Evolutionary conservation across 2,113 vertebrate genomes (phyloP).

Genomic region (Aphyosemion australe): DNA sequence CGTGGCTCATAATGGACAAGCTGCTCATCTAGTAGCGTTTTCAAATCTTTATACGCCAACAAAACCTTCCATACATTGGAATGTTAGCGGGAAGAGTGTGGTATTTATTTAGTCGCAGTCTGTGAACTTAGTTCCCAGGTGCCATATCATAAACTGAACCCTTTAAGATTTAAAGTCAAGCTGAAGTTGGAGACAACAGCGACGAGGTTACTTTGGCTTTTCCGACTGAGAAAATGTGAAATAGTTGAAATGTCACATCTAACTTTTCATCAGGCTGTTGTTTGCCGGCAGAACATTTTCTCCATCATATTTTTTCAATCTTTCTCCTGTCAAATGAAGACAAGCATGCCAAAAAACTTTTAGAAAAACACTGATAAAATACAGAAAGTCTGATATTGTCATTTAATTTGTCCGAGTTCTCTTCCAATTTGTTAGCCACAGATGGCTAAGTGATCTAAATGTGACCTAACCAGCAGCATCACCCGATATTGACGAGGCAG

Average conservation of each 20-base stretch:
- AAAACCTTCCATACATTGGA: no score
- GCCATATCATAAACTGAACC: no score
- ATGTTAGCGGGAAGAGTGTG: no score
- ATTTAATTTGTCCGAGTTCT: constrained; percentile 30
- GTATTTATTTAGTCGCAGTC: no score
- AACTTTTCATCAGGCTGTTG: no score
- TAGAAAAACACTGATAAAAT: not conserved
- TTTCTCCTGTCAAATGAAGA: not conserved
- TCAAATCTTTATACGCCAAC: no score
- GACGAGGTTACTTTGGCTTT: no score
- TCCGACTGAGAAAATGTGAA: no score
- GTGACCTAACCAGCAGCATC: constrained; percentile 55
- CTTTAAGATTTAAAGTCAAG: no score
- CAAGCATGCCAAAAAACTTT: not conserved
- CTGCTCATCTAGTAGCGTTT: not conserved
- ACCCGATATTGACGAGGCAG: constrained; percentile 51
- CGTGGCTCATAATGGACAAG: not conserved
- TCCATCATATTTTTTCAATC: not conserved
- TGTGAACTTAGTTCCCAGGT: no score
- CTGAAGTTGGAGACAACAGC: no score
- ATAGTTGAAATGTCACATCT: no score
- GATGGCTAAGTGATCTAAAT: constrained; percentile 59
- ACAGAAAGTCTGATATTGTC: constrained; percentile 23
- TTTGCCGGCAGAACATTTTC: not conserved
- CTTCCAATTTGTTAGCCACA: constrained; percentile 35